Conservation (phyloP, 2,888 invertebrate species). For the Acanthosepion pharaonis region DNA sequence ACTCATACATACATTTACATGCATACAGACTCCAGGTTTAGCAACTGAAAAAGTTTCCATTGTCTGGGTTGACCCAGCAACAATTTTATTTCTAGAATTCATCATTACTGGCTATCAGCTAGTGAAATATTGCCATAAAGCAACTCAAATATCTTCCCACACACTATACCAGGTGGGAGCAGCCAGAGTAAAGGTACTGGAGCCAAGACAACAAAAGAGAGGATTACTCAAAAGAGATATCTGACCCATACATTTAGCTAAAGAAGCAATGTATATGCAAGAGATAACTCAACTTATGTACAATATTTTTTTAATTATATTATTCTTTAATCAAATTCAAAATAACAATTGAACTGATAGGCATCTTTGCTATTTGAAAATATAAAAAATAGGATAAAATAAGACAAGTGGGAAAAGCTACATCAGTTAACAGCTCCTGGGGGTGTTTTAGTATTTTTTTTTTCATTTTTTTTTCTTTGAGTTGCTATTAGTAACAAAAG, state of each 20-base stretch:
- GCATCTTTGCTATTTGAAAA: background rate
- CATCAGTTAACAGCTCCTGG: background rate
- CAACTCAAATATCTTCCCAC: background rate
- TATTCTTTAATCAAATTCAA: background rate
- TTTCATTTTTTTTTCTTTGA: background rate
- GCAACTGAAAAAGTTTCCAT: slow-evolving; percentile 8
- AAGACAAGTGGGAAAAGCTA: background rate
- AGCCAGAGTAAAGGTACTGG: too few relatives aligned
- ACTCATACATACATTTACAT: background rate
- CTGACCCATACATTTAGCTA: background rate
- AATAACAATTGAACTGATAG: background rate
- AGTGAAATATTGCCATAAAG: background rate
- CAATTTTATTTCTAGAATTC: slow-evolving; percentile 33
- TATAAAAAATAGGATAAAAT: background rate
- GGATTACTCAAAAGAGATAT: too few relatives aligned
- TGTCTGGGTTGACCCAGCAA: slow-evolving; percentile 6
- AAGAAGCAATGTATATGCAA: slow-evolving; percentile 33
- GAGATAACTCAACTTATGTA: background rate
- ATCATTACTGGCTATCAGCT: slow-evolving; percentile 33
- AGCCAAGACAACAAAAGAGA: too few relatives aligned
- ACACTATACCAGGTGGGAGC: background rate
- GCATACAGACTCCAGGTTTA: slow-evolving; percentile 33
- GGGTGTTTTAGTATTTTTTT: too few relatives aligned
- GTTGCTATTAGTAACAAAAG: background rate
- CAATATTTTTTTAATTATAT: background rate